These are phyloP conservation scores for Apis laboriosa DNA, from an alignment of 1,140 invertebrate genomes.

Conservation along the genomic window DNA sequence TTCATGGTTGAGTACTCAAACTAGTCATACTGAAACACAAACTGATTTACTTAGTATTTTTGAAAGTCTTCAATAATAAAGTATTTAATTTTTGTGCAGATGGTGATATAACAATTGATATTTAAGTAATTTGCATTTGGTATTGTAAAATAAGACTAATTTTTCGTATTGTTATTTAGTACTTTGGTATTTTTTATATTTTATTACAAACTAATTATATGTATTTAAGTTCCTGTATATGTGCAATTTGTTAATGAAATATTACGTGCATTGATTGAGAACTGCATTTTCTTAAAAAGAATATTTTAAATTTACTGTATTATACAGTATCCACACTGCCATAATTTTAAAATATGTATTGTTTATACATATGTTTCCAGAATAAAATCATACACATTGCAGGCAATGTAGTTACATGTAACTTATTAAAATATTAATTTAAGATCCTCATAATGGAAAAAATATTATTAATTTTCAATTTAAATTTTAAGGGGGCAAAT, in stretches of 20 bases:
- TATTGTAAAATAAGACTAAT: conserved; percentile 38
- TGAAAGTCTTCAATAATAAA: conserved; percentile 71
- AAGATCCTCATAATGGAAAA: not conserved
- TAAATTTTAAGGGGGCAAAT: conserved; percentile 27
- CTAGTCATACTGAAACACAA: conserved; percentile 80
- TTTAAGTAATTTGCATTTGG: conserved; percentile 50
- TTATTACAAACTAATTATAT: conserved; percentile 27
- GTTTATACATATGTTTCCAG: conserved; percentile 24
- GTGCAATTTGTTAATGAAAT: conserved; percentile 31
- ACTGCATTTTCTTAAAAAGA: conserved; percentile 30
- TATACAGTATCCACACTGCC: conserved; percentile 29
- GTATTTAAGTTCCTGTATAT: conserved; percentile 23
- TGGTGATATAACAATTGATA: conserved; percentile 18
- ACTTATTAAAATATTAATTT: conserved; percentile 28
- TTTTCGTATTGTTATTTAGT: conserved; percentile 5
- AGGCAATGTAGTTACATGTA: conserved; percentile 24
- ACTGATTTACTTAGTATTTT: conserved; percentile 78
- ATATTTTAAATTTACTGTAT: conserved; percentile 21
- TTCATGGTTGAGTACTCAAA: conserved; percentile 74
- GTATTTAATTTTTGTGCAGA: conserved; percentile 23
- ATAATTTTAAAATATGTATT: conserved; percentile 18
- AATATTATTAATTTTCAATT: conserved; percentile 6
- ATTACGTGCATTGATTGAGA: not conserved
- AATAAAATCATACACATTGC: conserved; percentile 35
- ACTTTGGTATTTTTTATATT: conserved; percentile 38